Base-by-base conservation (phyloP, 2,797 vertebrate genomes). In the Podarcis siculus region DNA sequence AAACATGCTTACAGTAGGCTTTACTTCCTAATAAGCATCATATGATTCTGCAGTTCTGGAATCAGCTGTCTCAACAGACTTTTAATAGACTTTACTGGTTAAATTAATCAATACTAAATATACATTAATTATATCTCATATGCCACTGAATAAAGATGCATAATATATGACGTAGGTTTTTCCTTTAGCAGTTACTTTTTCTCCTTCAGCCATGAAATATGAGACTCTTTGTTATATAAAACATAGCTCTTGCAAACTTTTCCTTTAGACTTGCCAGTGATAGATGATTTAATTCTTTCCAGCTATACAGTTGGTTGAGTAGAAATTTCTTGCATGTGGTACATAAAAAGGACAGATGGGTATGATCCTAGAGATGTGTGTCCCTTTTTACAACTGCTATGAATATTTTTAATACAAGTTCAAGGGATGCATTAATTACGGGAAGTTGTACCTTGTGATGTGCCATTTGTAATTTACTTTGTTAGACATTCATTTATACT, bases 211-310 rank as follows among this genome's bases (percentile, higher is more conserved):
- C 81, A 89, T 93, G 92, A 95, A 96, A 94, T 92, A 94, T 80
- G 90, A 96, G 89, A 94, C 89, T 90, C 92, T 94, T 92, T 94
- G 93, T 95, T 95, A 95, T 87, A 91, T 93, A 95, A 96, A 95
- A 94, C 85, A 92, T 30, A 79, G 90, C 95, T 91, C 88, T 94
- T 91, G 82, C 90, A 89, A 96, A 67, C 83, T 95, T 96, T 97
- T 96, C 94, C 95, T 96, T 96, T 93, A 90, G 4, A 82, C 87
- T 94, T 96, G 95, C 95, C 95, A 96, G 32, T 94, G 86, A 91
- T 87, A 94, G 64, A 96, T 89, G 94, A 92, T 92, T 94, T 95
- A 96, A 96, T 96, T 95, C 64, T 94, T 96, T 97, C 95, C 96
- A 97, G 95, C 95, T 94, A 94, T 89, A 27, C 30, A 64, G 72